These are phyloP conservation scores for Entelurus aequoreus DNA, from an alignment of 2,113 vertebrate species.

Conservation along the genomic window DNA sequence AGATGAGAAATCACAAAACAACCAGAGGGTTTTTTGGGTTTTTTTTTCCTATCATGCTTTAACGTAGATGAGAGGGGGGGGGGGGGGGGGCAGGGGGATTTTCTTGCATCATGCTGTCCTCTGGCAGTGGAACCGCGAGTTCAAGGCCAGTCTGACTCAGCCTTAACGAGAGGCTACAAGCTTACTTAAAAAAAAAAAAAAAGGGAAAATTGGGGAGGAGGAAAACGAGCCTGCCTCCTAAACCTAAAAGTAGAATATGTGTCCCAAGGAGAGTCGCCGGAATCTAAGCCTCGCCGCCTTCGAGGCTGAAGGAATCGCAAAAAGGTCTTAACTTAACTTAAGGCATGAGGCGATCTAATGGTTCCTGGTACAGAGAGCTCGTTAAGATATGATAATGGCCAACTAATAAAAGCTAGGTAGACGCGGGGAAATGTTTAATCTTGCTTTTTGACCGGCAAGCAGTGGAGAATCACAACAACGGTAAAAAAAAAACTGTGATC, in stretches of 20 bases:
- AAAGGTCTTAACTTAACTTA: neutral
- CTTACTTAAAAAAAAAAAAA: neutral
- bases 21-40: neutral
- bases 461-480: neutral
- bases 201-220: neutral
- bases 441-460: neutral
- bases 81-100: too few species aligned
- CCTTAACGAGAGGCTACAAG: neutral
- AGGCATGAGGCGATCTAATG: neutral
- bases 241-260: neutral
- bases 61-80: neutral
- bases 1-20: neutral
- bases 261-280: neutral
- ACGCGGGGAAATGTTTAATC: neutral
- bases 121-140: neutral
- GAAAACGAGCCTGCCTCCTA: neutral
- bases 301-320: too few species aligned
- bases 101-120: neutral
- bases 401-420: neutral
- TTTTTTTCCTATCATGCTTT: neutral
- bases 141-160: constrained; percentile 4
- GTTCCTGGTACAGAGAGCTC: neutral
- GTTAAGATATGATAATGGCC: neutral
- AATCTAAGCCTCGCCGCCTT: too few species aligned
- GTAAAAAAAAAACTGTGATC: neutral